Percentiles rank a stretch among this genome's conserved stretches.
These are phyloP conservation scores for Chrysochloris asiatica DNA, from an alignment of 2,113 vertebrate species.

Conservation along the genomic window DNA sequence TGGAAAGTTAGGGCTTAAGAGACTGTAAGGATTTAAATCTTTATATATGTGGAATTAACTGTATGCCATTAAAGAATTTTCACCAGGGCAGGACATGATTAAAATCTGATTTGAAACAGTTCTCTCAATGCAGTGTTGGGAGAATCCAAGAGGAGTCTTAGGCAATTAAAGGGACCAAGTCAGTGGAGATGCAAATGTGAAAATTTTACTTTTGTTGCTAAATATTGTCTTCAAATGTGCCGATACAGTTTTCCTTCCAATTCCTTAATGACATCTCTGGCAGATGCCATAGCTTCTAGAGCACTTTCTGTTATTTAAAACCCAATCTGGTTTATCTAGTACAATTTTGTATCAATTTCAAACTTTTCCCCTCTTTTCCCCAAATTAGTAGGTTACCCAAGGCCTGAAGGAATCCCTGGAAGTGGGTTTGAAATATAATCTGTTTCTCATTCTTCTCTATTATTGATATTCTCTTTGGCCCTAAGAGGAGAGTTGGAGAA, in stretches of 20 bases:
- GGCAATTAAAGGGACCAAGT: background rate
- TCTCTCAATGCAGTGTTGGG: background rate
- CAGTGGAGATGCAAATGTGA: background rate
- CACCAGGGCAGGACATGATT: background rate
- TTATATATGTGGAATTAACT: background rate
- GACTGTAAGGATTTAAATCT: background rate
- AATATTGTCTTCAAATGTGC: background rate
- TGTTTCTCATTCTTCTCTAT: background rate
- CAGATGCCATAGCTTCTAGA: background rate
- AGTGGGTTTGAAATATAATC: background rate
- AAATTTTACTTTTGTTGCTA: slow-evolving; percentile 3
- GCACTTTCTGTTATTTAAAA: slow-evolving; percentile 3
- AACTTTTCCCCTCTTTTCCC: background rate
- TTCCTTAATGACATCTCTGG: background rate
- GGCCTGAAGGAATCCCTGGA: background rate
- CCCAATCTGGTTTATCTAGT: background rate
- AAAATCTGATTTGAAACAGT: background rate
- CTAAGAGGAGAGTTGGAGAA: background rate
- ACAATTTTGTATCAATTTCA: background rate
- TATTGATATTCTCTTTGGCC: background rate
- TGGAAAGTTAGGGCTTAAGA: background rate
- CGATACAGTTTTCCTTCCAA: background rate
- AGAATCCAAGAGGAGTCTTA: background rate
- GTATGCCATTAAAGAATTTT: background rate
- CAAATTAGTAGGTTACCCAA: background rate